Percentiles rank a stretch among this genome's conserved stretches.
phyloP scores from a whole-genome alignment of 64 coral and sea anemone genomes.

The Stichodactyla mertensii region DNA sequence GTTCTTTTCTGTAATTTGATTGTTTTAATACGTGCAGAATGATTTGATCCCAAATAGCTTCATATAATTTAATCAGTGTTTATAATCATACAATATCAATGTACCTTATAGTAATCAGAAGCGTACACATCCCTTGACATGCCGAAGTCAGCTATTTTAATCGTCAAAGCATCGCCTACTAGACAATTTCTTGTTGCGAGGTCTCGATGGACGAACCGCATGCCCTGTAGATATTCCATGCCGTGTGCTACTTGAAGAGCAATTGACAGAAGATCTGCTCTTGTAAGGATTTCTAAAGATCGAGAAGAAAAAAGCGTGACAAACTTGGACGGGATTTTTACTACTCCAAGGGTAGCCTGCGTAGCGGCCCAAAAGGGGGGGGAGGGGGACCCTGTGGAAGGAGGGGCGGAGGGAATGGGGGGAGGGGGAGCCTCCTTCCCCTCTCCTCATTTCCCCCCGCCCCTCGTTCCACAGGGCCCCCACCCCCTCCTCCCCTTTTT shows the following conservation, averaged over 20 bases:
- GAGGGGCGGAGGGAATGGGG: too few relatives aligned
- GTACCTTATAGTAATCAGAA: constrained; percentile 92
- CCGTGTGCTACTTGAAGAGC: constrained; percentile 67
- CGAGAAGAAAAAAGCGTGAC: constrained; percentile 3
- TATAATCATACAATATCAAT: neutral
- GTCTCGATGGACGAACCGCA: constrained; percentile 87
- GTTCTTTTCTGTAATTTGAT: too few relatives aligned
- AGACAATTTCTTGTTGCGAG: constrained; percentile 87
- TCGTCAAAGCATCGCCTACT: constrained; percentile 53
- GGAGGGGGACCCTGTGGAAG: too few relatives aligned
- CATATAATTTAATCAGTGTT: neutral
- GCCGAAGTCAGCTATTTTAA: constrained; percentile 96
- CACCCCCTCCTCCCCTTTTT: too few relatives aligned
- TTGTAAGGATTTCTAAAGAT: constrained; percentile 32
- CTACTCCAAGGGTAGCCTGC: too few relatives aligned
- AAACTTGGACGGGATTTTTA: too few relatives aligned
- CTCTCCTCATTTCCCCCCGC: too few relatives aligned
- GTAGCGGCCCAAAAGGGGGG: too few relatives aligned
- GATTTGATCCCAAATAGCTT: too few relatives aligned
- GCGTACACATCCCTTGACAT: constrained; percentile 98
- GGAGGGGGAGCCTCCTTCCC: too few relatives aligned
- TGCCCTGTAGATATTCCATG: constrained; percentile 70
- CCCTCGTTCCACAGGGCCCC: too few relatives aligned
- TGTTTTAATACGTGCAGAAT: too few relatives aligned
- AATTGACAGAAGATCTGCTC: constrained; percentile 63